These are phyloP conservation scores for Monopis laevigella DNA, from an alignment of 2,888 invertebrate species.

Conservation along the genomic window DNA sequence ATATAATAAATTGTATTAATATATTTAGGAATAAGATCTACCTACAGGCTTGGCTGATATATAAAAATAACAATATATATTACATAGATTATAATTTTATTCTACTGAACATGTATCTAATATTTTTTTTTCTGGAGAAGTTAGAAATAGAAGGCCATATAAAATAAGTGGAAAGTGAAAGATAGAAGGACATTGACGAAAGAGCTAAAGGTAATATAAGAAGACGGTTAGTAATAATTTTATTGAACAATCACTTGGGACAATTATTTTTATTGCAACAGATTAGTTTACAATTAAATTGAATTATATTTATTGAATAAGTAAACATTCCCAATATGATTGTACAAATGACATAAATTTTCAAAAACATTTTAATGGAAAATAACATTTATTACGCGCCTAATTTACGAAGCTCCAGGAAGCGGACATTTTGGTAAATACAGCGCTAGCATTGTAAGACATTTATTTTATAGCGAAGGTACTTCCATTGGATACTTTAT, in stretches of 20 bases:
- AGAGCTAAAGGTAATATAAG: constrained; percentile 18
- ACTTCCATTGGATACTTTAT: constrained; percentile 36
- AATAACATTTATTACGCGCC: constrained; percentile 67
- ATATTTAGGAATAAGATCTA: constrained; percentile 46
- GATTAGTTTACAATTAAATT: too few species aligned
- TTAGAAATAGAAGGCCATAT: constrained; percentile 33
- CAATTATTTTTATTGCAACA: not conserved
- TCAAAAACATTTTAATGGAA: constrained; percentile 44
- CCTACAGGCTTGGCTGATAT: constrained; percentile 7
- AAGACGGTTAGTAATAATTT: constrained; percentile 36
- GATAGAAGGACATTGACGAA: constrained; percentile 38
- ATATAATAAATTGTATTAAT: constrained; percentile 60
- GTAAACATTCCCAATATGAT: constrained; percentile 21
- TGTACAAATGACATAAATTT: constrained; percentile 37
- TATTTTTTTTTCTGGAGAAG: constrained; percentile 11
- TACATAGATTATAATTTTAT: not conserved
- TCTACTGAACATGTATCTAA: not conserved
- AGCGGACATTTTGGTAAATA: too few species aligned
- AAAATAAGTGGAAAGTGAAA: constrained; percentile 34
- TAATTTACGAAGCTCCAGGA: constrained; percentile 63
- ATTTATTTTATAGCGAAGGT: constrained; percentile 27
- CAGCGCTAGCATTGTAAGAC: constrained; percentile 39
- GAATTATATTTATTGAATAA: too few species aligned
- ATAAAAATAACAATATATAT: too few species aligned
- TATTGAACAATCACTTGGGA: constrained; percentile 17